Evolutionary conservation across 2,888 invertebrate genomes (phyloP).

Genomic region (Agrypnus murinus): DNA sequence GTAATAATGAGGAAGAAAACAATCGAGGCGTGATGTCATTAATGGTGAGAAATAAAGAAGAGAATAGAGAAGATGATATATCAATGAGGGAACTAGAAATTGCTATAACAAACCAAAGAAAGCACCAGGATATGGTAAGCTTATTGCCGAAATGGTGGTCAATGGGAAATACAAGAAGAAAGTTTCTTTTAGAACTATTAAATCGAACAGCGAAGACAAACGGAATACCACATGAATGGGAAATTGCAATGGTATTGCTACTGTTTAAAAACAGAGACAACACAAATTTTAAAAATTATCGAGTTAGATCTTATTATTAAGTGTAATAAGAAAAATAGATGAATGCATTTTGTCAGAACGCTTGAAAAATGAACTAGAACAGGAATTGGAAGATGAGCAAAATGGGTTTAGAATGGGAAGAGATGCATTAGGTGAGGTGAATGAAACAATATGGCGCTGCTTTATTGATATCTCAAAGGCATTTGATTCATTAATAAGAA

Average conservation of each 20-base stretch:
- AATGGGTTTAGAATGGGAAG: not conserved
- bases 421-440: not conserved
- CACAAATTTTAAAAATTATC: not conserved
- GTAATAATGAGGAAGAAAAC: conserved; percentile 3
- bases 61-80: not conserved
- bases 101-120: not conserved
- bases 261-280: not conserved
- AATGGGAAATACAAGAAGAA: conserved; percentile 4
- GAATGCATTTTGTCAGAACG: too few relatives aligned
- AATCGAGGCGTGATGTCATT: not conserved
- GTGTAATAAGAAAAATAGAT: too few relatives aligned
- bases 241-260: not conserved
- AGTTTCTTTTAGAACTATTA: not conserved
- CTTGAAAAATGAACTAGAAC: not conserved
- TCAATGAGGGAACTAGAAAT: conserved; percentile 4
- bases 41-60: not conserved
- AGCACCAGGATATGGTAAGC: not conserved
- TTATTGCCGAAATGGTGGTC: conserved; percentile 2
- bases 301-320: not conserved
- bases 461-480: conserved; percentile 3
- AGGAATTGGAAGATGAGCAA: not conserved
- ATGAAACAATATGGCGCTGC: not conserved
- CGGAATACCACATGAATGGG: not conserved
- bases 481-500: too few relatives aligned
- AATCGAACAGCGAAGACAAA: not conserved